Conservation (phyloP, 2,113 vertebrate species). For the Serilophus lunatus region DNA sequence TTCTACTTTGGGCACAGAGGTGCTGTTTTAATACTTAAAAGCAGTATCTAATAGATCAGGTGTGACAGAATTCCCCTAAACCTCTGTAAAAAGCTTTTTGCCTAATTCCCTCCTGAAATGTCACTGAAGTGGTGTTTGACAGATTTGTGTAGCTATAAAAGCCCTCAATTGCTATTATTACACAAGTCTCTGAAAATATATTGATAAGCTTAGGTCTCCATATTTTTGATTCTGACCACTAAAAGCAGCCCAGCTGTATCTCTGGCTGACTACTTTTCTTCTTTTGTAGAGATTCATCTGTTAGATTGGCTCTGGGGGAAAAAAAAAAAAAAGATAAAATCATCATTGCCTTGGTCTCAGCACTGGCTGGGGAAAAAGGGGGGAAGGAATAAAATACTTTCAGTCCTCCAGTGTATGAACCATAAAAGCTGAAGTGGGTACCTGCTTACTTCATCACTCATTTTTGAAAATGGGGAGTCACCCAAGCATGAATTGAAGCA, state of each 20-base stretch:
- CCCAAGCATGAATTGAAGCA: not conserved
- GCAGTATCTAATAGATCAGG: not conserved
- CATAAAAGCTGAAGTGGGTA: not conserved
- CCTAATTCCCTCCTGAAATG: not conserved
- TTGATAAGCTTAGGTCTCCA: not conserved
- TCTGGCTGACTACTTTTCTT: not conserved
- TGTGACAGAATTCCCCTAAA: not conserved
- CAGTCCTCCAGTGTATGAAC: not conserved
- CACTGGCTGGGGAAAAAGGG: not conserved
- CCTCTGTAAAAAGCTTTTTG: slow-evolving; percentile 7
- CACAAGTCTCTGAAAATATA: not conserved
- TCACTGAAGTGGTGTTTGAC: not conserved
- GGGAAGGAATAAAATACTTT: not conserved
- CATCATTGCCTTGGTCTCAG: not conserved
- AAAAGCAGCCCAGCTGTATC: not conserved
- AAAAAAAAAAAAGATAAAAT: too few relatives aligned
- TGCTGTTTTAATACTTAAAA: not conserved
- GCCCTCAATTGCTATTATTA: not conserved
- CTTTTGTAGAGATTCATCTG: not conserved
- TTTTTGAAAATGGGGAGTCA: not conserved
- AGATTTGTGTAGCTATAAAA: slow-evolving; percentile 43
- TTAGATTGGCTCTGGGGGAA: not conserved
- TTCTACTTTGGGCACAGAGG: not conserved
- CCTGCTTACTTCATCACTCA: not conserved
- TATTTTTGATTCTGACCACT: not conserved